Evolutionary conservation across 30 jellyfish, hydroid and myxozoan genomes (phyloP).

Genomic region (Phacellophora camtschatica): DNA sequence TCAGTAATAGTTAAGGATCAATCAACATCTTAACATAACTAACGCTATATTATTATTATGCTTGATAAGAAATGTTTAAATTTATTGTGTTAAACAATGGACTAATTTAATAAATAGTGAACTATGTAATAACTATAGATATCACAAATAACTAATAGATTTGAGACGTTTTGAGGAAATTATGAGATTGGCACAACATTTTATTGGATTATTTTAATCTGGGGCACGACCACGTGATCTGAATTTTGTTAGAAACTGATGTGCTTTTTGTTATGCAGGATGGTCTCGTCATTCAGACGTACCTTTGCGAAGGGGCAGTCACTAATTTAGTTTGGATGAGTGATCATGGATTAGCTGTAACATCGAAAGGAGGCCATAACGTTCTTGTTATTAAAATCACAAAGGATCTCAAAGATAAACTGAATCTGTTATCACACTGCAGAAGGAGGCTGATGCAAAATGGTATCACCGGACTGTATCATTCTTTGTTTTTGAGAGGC

Average conservation of each 20-base stretch:
- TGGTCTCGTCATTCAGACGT: constrained; percentile 30
- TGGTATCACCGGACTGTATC: constrained; percentile 46
- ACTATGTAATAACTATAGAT: too few species aligned
- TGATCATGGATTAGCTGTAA: constrained; percentile 62
- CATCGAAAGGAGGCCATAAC: constrained; percentile 54
- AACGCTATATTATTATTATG: too few species aligned
- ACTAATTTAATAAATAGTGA: too few species aligned
- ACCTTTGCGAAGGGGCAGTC: constrained; percentile 38
- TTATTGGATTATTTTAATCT: neutral
- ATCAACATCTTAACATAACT: too few species aligned
- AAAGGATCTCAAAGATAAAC: constrained; percentile 32
- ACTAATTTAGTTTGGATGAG: constrained; percentile 65
- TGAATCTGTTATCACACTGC: constrained; percentile 66
- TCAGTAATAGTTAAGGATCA: too few species aligned
- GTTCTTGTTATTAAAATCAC: constrained; percentile 32
- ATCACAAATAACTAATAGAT: too few species aligned
- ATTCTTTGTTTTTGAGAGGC: constrained; percentile 30
- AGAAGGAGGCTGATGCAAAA: constrained; percentile 37
- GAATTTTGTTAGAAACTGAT: too few species aligned
- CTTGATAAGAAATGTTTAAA: too few species aligned
- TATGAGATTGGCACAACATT: neutral
- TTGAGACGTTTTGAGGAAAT: neutral
- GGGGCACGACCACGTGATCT: too few species aligned
- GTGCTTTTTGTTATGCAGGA: constrained; percentile 14
- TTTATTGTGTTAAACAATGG: too few species aligned